Conservation (phyloP, 2,888 invertebrate species). For the Tyria jacobaeae region DNA sequence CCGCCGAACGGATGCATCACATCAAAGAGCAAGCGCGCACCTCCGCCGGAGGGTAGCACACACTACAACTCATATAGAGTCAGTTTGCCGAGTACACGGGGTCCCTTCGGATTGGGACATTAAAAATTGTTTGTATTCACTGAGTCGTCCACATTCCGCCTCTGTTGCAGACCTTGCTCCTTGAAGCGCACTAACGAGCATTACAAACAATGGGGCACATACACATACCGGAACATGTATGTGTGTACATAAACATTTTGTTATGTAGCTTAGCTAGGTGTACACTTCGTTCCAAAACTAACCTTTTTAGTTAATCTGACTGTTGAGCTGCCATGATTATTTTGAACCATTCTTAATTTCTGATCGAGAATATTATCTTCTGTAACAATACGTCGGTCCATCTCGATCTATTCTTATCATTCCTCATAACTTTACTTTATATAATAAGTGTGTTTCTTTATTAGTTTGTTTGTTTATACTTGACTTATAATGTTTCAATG, state of each 20-base stretch:
- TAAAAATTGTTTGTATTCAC: slow-evolving; percentile 41
- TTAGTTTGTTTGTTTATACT: too few species aligned
- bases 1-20: slow-evolving; percentile 21
- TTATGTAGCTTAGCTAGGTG: background rate
- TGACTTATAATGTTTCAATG: too few species aligned
- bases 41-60: slow-evolving; percentile 27
- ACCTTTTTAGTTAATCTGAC: too few species aligned
- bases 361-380: too few species aligned
- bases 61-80: slow-evolving; percentile 27
- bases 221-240: background rate
- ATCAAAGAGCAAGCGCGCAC: slow-evolving; percentile 39
- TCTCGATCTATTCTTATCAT: too few species aligned
- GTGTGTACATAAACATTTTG: background rate
- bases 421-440: too few species aligned
- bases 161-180: slow-evolving; percentile 2
- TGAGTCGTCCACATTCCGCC: slow-evolving; percentile 25
- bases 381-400: too few species aligned
- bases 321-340: too few species aligned
- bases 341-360: too few species aligned
- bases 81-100: slow-evolving; percentile 15
- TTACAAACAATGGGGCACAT: slow-evolving; percentile 2
- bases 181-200: slow-evolving; percentile 2
- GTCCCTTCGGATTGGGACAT: slow-evolving; percentile 17
- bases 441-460: too few species aligned
- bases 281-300: background rate